A percentile compares a stretch with the other conserved stretches of the same genome.
phyloP scores from a whole-genome alignment of 2,888 invertebrate species.

The Oscheius myriophilus region DNA sequence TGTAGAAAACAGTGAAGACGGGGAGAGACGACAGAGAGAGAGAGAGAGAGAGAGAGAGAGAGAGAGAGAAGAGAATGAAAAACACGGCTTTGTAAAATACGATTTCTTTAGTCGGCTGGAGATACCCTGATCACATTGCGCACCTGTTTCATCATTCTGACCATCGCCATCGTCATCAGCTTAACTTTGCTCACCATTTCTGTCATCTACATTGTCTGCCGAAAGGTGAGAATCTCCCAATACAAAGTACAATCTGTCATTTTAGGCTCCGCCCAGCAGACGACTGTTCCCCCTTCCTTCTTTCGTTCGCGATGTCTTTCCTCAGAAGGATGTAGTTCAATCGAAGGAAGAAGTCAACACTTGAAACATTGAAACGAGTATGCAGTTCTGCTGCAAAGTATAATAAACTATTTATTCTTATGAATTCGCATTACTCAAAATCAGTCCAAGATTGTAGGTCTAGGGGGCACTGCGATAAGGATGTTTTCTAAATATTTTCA shows the following conservation, averaged over 20 bases:
- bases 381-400: too few species aligned
- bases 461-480: too few species aligned
- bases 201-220: conserved; percentile 38
- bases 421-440: too few species aligned
- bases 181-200: conserved; percentile 44
- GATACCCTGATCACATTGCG: conserved; percentile 62
- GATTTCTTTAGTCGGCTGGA: conserved; percentile 62
- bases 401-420: too few species aligned
- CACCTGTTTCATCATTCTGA: conserved; percentile 50
- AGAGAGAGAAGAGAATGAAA: background rate
- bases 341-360: conserved; percentile 22
- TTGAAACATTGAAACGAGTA: background rate
- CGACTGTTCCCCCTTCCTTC: conserved; percentile 28
- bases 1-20: too few species aligned
- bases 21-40: background rate
- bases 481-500: too few species aligned
- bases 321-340: conserved; percentile 16
- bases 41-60: background rate
- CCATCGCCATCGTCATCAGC: conserved; percentile 45
- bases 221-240: conserved; percentile 23
- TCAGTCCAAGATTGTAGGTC: too few species aligned
- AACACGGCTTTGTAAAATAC: background rate
- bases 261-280: conserved; percentile 22
- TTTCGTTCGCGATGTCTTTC: conserved; percentile 31
- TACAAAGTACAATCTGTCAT: background rate